Evolutionary conservation across 1,140 invertebrate species (phyloP), one percentile per base, ranked within the genome.

Genomic region (Drosophila subobscura): DNA sequence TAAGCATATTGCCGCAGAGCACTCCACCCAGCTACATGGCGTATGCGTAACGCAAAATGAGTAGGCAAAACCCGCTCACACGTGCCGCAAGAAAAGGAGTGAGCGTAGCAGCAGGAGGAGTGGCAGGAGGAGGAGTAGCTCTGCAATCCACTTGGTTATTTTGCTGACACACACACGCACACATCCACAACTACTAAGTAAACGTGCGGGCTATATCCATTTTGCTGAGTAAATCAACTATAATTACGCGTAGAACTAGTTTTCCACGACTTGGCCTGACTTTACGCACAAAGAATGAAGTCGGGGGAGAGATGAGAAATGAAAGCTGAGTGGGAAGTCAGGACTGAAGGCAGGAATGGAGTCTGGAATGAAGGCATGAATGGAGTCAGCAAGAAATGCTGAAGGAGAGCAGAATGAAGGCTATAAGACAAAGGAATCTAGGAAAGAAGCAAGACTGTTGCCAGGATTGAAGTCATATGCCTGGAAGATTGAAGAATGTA

Each of bases 31-130:
- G 6, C 29, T 47, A 79, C 55, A 52, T 47, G 81, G 65, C 61
- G 83, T 81, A 72, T 86, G 81, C 77, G 83, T 88, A 68, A 75
- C 77, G 77, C 56, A 46, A 61, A 77, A 77, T 77, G 64, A 81
- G 74, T 71, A 77, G 59, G 72, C 77, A 81, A 81, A 81, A 81
- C 16, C 52, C 56, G 57, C 49, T 72, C 40, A 47, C 61, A 72
- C 67, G 77, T 86, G 67, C 52, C 57, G 57, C 44, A 64, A 67
- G 58, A 71, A 61, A 29, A 23, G 37, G 8, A 29, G 14, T 23
- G 29, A 51, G 27, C 1, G 6, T 6, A 27, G 25, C 6, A 6
- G 5, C 5, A 27, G 25, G 0, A 33, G 29, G 7, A 33, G 29
- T 8, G 7, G 25, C 7, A 33, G 29, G 3, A 2, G 5, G 25